phyloP scores from a whole-genome alignment of 2,113 vertebrate genomes.

The Zosterops pallidus region DNA sequence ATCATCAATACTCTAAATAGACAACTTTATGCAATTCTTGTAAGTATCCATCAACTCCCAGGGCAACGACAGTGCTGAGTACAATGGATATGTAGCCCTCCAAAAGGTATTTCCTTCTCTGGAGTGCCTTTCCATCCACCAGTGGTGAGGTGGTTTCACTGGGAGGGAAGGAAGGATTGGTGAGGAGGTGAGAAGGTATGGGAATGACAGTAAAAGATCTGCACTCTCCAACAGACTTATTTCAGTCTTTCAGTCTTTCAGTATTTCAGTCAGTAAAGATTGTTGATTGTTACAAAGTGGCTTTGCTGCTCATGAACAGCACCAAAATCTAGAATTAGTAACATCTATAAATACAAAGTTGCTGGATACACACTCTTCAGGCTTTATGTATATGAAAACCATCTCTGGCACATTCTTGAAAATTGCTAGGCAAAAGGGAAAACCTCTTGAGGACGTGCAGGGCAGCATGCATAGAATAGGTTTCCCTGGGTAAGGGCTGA shows the following conservation, averaged over 20 bases:
- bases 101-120: neutral
- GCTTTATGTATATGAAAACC: neutral
- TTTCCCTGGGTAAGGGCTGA: neutral
- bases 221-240: neutral
- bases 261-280: neutral
- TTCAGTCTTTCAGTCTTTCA: no score
- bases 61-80: neutral
- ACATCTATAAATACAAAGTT: neutral
- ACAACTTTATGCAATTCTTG: neutral
- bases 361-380: neutral
- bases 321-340: neutral
- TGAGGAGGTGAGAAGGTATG: accelerated
- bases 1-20: conserved; percentile 21
- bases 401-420: neutral
- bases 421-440: neutral
- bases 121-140: neutral
- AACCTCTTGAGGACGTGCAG: neutral
- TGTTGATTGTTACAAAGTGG: neutral
- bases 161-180: neutral
- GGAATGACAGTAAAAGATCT: neutral
- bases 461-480: neutral
- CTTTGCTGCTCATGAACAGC: neutral
- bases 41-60: neutral
- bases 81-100: neutral
- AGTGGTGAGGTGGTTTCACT: neutral